phyloP scores from a whole-genome alignment of 2,888 invertebrate species.

The Erannis defoliaria region DNA sequence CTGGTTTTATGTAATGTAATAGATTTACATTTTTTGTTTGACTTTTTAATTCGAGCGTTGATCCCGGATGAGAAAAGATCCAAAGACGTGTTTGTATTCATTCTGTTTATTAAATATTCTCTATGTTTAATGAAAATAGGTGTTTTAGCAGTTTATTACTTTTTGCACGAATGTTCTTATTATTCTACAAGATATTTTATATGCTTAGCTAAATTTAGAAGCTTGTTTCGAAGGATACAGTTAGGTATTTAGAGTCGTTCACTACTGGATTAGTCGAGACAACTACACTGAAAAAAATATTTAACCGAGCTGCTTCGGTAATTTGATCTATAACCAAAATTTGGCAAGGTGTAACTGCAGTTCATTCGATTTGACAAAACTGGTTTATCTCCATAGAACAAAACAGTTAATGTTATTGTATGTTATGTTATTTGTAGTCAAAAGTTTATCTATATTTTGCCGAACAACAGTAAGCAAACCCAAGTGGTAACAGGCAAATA shows the following conservation, averaged over 20 bases:
- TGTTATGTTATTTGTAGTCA: too few relatives aligned
- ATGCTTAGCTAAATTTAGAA: too few relatives aligned
- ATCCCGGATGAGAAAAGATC: slow-evolving; percentile 27
- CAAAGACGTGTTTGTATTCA: background rate
- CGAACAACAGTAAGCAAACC: too few relatives aligned
- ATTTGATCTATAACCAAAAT: too few relatives aligned
- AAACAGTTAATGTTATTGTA: too few relatives aligned
- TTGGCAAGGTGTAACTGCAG: too few relatives aligned
- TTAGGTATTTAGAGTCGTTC: background rate
- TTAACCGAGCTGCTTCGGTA: too few relatives aligned
- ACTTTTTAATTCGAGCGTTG: slow-evolving; percentile 13
- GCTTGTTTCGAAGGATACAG: background rate
- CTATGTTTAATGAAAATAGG: background rate
- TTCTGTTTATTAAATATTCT: background rate
- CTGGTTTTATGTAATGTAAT: slow-evolving; percentile 11
- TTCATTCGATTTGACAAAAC: too few relatives aligned
- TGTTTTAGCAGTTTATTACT: background rate
- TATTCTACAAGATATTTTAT: background rate
- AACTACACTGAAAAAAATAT: too few relatives aligned
- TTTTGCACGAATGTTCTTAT: background rate
- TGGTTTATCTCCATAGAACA: too few relatives aligned
- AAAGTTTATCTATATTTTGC: too few relatives aligned
- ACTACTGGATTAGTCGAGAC: background rate
- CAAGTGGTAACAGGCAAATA: too few relatives aligned
- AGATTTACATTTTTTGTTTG: background rate